Conservation (phyloP, 1,140 invertebrate species). For the Sinonovacula constricta region DNA sequence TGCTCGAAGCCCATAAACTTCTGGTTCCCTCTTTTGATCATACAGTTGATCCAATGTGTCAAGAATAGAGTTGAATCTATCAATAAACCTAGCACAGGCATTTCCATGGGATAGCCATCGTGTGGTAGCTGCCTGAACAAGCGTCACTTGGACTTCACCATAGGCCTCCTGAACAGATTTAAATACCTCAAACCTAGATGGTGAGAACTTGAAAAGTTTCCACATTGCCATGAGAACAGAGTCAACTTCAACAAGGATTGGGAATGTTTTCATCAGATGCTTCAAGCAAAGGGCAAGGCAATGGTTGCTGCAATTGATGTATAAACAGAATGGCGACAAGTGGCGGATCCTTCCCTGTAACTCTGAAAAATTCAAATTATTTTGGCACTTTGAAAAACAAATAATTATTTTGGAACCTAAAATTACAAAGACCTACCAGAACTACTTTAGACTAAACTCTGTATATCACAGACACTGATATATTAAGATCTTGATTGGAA, state of each 20-base stretch:
- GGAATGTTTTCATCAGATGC: not conserved
- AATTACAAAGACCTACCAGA: not conserved
- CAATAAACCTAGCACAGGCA: constrained; percentile 26
- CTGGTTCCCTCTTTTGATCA: not conserved
- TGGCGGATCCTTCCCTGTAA: not conserved
- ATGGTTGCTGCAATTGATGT: not conserved
- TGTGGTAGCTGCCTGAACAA: constrained; percentile 23
- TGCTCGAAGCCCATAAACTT: no score
- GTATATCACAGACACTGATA: no score
- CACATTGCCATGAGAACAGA: not conserved
- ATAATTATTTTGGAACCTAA: not conserved
- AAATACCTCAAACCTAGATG: not conserved
- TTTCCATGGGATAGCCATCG: constrained; percentile 35
- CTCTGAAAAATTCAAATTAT: not conserved
- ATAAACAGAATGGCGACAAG: not conserved
- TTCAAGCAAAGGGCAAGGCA: constrained; percentile 10
- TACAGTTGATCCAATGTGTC: constrained; percentile 26
- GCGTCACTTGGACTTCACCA: not conserved
- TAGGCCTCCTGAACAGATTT: constrained; percentile 12
- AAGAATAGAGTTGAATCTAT: not conserved
- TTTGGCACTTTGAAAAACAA: not conserved
- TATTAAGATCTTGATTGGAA: no score
- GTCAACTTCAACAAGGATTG: not conserved
- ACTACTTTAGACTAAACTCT: no score
- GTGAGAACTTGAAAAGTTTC: constrained; percentile 12